A percentile compares a stretch with the other conserved stretches of the same genome.
These are phyloP conservation scores for Luffia ferchaultella DNA, from an alignment of 2,888 invertebrate species.

Conservation along the genomic window DNA sequence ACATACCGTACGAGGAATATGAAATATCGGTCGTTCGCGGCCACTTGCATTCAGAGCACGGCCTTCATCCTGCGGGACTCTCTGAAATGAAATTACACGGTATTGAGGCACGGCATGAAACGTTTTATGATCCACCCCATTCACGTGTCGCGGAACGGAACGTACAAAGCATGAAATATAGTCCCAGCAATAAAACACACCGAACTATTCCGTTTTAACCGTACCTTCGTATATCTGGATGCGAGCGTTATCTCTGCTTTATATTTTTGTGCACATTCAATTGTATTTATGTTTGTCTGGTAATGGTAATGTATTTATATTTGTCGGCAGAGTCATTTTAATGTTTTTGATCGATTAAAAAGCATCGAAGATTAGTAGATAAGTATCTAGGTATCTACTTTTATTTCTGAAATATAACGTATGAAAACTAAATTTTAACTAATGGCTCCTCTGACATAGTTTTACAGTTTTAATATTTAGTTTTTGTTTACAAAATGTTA, in stretches of 20 bases:
- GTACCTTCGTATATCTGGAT: not conserved
- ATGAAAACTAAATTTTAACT: no score
- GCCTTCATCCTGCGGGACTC: not conserved
- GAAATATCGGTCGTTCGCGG: not conserved
- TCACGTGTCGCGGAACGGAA: not conserved
- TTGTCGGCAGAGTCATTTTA: no score
- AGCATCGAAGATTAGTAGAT: no score
- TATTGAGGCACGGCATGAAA: not conserved
- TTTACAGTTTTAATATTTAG: no score
- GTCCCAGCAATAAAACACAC: not conserved
- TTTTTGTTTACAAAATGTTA: no score
- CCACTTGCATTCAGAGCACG: not conserved
- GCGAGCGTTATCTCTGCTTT: not conserved
- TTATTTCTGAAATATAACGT: no score
- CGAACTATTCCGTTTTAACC: not conserved
- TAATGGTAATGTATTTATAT: no score
- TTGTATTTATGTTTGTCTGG: no score
- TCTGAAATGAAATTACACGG: not conserved
- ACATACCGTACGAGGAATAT: not conserved
- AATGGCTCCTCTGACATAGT: no score
- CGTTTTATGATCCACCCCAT: not conserved
- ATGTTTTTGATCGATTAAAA: no score
- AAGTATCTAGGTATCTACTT: no score
- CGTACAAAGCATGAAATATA: not conserved
- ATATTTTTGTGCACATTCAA: not conserved